These are phyloP conservation scores for Asteroscopus sphinx DNA, from an alignment of 2,888 invertebrate genomes.

Conservation along the genomic window DNA sequence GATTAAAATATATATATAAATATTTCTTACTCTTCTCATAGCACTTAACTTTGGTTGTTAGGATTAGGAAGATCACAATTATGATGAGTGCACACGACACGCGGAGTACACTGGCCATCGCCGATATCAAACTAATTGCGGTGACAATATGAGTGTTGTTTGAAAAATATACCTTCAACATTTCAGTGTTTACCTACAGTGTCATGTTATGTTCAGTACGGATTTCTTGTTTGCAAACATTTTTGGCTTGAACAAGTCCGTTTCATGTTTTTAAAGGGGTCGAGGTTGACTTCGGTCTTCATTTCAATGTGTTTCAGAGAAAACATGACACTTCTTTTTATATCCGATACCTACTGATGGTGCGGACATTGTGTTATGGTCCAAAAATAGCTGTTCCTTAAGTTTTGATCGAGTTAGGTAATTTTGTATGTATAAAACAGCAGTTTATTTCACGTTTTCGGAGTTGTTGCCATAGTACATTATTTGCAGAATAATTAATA, in stretches of 20 bases:
- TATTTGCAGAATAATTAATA: too few species aligned
- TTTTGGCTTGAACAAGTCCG: constrained; percentile 18
- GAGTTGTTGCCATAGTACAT: too few species aligned
- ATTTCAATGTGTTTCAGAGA: constrained; percentile 3
- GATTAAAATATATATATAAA: background rate
- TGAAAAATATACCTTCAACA: constrained; percentile 40
- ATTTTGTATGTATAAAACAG: too few species aligned
- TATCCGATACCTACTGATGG: constrained; percentile 1
- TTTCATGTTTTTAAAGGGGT: constrained; percentile 37
- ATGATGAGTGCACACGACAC: constrained; percentile 25
- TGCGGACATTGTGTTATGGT: background rate
- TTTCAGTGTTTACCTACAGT: constrained; percentile 42
- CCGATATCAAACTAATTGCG: constrained; percentile 36
- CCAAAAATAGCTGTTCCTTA: too few species aligned
- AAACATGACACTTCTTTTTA: constrained; percentile 7
- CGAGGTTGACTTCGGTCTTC: constrained; percentile 7
- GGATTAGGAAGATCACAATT: constrained; percentile 25
- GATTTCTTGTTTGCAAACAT: constrained; percentile 49
- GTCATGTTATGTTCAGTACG: constrained; percentile 27
- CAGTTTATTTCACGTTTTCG: too few species aligned
- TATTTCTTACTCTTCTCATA: constrained; percentile 57
- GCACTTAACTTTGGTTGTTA: constrained; percentile 26
- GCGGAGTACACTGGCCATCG: constrained; percentile 46
- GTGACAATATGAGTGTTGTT: constrained; percentile 19
- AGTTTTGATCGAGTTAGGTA: too few species aligned